Conservation (phyloP, 2,888 invertebrate species). For the Cephus pygmeus region DNA sequence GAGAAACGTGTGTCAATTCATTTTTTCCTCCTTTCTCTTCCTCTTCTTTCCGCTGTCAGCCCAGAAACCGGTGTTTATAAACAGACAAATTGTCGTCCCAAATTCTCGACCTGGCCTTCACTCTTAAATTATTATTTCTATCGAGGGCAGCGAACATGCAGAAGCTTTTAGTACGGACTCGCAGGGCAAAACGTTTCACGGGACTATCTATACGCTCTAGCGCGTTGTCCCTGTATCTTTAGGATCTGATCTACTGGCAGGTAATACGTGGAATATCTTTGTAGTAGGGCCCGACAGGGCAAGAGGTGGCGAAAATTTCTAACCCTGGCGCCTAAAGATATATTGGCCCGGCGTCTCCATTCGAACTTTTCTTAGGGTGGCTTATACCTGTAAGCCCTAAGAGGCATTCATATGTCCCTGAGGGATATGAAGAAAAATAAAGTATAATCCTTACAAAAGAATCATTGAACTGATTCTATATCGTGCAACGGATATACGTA, state of each 20-base stretch:
- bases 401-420: not conserved
- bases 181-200: slow-evolving; percentile 17
- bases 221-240: slow-evolving; percentile 40
- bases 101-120: not conserved
- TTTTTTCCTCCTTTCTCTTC: not conserved
- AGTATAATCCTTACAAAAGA: not conserved
- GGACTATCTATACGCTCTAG: slow-evolving; percentile 5
- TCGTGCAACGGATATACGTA: not conserved
- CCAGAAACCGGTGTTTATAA: not conserved
- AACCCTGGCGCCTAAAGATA: slow-evolving; percentile 57
- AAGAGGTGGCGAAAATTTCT: slow-evolving; percentile 58
- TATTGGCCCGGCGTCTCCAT: slow-evolving; percentile 45
- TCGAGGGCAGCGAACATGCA: slow-evolving; percentile 36
- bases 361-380: not conserved
- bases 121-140: not conserved
- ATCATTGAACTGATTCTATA: not conserved
- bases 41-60: not conserved
- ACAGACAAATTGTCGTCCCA: not conserved
- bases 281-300: slow-evolving; percentile 28
- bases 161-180: slow-evolving; percentile 45
- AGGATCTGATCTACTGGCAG: slow-evolving; percentile 52
- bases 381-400: not conserved
- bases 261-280: slow-evolving; percentile 37
- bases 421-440: not conserved
- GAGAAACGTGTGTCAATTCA: not conserved